Conservation (phyloP, 2,888 invertebrate genomes). For the Drosophila rellima region DNA sequence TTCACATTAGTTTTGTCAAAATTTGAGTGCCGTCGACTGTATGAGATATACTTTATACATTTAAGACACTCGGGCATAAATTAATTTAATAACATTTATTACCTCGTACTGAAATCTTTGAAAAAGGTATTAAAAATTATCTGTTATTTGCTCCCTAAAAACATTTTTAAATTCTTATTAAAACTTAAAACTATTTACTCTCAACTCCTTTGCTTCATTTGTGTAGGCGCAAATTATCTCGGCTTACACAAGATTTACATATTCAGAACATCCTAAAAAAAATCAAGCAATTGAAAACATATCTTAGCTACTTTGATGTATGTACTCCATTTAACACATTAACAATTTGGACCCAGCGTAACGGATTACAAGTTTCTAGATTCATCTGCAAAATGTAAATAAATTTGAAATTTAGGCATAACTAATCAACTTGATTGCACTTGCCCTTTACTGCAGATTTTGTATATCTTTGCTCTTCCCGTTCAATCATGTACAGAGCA, state of each 20-base stretch:
- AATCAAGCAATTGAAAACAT: neutral
- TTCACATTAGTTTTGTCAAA: too few species aligned
- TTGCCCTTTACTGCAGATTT: neutral
- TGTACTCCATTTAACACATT: neutral
- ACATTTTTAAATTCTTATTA: neutral
- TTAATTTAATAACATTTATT: neutral
- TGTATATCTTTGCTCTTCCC: slow-evolving; percentile 16
- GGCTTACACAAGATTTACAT: neutral
- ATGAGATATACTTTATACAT: too few species aligned
- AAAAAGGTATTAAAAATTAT: neutral
- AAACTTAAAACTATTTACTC: neutral
- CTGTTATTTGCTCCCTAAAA: neutral
- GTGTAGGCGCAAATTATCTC: neutral
- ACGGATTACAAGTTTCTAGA: slow-evolving; percentile 2
- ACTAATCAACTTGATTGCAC: neutral
- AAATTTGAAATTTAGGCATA: neutral
- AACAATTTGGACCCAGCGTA: slow-evolving; percentile 2
- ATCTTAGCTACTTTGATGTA: neutral
- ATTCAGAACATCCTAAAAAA: neutral
- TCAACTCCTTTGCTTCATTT: neutral
- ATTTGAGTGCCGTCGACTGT: too few species aligned
- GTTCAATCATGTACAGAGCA: slow-evolving; percentile 29
- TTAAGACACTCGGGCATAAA: neutral
- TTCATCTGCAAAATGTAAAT: slow-evolving; percentile 6
- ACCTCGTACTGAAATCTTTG: neutral